phyloP scores from a whole-genome alignment of 2,113 vertebrate species.

The Capreolus pygargus region DNA sequence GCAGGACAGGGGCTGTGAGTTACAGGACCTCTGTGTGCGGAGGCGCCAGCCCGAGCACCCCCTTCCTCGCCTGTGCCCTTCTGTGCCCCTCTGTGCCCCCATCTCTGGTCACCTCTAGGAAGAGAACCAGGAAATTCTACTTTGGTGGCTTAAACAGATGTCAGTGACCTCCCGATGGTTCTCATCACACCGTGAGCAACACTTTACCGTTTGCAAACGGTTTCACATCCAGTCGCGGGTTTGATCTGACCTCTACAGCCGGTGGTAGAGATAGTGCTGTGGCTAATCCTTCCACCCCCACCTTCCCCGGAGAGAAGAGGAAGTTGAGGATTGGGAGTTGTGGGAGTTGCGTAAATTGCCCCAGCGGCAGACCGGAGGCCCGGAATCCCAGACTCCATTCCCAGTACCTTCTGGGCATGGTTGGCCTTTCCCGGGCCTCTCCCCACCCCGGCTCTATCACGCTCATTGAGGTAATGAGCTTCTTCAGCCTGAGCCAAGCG shows the following conservation, averaged over 20 bases:
- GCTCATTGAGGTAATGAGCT: neutral
- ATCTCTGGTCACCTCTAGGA: neutral
- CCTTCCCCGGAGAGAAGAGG: neutral
- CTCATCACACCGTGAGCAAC: neutral
- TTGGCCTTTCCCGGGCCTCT: neutral
- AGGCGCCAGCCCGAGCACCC: neutral
- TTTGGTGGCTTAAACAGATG: neutral
- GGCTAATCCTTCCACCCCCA: neutral
- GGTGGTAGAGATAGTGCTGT: neutral
- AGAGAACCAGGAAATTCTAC: neutral
- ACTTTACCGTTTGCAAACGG: neutral
- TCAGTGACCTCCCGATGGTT: neutral
- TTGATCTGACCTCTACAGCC: neutral
- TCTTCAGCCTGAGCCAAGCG: too few species aligned
- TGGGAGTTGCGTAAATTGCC: neutral
- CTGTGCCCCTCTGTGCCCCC: neutral
- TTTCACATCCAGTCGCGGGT: neutral
- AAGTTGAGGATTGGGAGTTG: neutral
- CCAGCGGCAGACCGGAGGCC: neutral
- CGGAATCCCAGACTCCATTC: neutral
- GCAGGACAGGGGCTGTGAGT: neutral
- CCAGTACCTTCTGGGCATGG: neutral
- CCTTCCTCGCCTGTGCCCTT: neutral
- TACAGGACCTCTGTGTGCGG: rapidly evolving
- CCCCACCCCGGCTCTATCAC: neutral